Evolutionary conservation across 2,888 invertebrate species (phyloP), one percentile per base, ranked within the genome.

Genomic region (Polylopha cassiicola): DNA sequence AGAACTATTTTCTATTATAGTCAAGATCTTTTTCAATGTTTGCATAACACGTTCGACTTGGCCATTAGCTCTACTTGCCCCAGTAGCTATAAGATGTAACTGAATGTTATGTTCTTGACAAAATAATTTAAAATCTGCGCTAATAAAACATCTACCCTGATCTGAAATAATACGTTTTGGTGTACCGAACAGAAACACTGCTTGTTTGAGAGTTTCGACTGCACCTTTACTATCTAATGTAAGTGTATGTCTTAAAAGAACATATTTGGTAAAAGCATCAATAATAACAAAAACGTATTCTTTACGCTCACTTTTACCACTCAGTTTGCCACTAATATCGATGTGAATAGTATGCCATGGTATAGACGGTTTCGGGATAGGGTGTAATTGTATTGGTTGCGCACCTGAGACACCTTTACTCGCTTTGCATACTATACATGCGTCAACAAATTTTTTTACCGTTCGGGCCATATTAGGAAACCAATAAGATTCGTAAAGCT

Each of bases 261-360:
- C 39, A 18, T 46, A 58, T 26, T 58, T 58, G 0, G 52, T 57
- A 23, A 58, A 61, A 0, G 37, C 44, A 11, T 63, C 59, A 0
- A 59, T 53, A 0, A 53, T 46, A 1, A 58, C 58, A 0, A 48
- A 53, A 1, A 7, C 24, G 17, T 61, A 59, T 20, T 61, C 54
- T 20, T 57, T 58, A 2, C 34, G 17, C 5, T 58, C 50, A 13
- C 52, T 58, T 14, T 60, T 64, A 0, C 55, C 58, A 11, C 55
- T 58, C 0, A 61, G 37, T 15, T 57, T 57, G 0, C 58, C 61
- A 0, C 51, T 49, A 1, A 54, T 8, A 13, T 61, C 59, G 2
- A 59, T 43, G 18, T 60, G 56, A 2, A 63, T 26, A 0, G 60
- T 61, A 9, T 61, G 55, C 56, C 54, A 61, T 0, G 59, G 48